These are phyloP conservation scores for Stichopus chloronotus DNA, from an alignment of 35 echinoderm and acorn worm genomes.

Conservation along the genomic window DNA sequence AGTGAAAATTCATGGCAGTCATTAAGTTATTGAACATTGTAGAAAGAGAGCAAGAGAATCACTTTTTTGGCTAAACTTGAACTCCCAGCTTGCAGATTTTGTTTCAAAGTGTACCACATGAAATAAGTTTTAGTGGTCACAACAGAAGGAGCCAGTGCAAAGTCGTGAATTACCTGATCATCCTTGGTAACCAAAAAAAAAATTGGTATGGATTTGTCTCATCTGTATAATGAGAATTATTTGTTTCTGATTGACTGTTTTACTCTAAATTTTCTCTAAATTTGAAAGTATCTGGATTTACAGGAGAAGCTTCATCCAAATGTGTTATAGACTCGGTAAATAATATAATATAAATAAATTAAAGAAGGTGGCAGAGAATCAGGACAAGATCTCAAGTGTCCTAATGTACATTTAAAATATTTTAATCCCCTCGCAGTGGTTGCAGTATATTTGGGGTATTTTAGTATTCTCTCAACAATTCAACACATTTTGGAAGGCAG, in stretches of 20 bases:
- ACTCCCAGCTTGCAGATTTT: constrained; percentile 56
- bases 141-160: constrained; percentile 64
- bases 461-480: too few relatives aligned
- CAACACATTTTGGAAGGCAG: too few relatives aligned
- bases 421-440: too few relatives aligned
- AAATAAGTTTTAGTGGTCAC: constrained; percentile 30
- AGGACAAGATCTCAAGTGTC: too few relatives aligned
- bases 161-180: constrained; percentile 54
- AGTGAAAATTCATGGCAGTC: constrained; percentile 26
- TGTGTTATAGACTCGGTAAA: neutral
- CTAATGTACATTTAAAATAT: too few relatives aligned
- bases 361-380: too few relatives aligned
- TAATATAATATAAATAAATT: too few relatives aligned
- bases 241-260: neutral
- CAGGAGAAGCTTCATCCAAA: neutral
- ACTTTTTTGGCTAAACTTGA: constrained; percentile 65
- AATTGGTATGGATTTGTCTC: neutral
- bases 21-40: constrained; percentile 19
- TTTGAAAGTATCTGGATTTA: constrained; percentile 4
- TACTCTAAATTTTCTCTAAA: neutral
- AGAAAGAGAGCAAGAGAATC: neutral
- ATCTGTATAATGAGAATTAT: too few relatives aligned
- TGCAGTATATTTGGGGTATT: too few relatives aligned
- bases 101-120: constrained; percentile 34
- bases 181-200: constrained; percentile 71